phyloP scores from a whole-genome alignment of 2,888 invertebrate genomes.

The Andricus quercusramuli region DNA sequence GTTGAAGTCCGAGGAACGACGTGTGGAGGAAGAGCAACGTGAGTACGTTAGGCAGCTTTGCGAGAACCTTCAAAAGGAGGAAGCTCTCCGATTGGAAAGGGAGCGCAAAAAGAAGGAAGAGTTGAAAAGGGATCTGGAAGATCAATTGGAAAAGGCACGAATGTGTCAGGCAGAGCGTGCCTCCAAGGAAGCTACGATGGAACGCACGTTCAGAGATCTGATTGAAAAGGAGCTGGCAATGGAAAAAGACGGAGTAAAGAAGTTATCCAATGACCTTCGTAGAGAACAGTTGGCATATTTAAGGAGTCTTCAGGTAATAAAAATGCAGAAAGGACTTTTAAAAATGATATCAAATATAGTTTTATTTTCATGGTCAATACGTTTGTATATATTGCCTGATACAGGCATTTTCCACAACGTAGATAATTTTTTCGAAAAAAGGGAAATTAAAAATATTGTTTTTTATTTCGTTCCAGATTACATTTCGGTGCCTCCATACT shows the following conservation, averaged over 20 bases:
- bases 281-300: conserved; percentile 66
- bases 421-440: neutral
- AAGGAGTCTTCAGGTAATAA: conserved; percentile 62
- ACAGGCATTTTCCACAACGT: neutral
- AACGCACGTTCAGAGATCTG: conserved; percentile 54
- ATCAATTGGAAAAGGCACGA: conserved; percentile 63
- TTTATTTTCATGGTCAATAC: neutral
- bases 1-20: conserved; percentile 60
- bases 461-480: too few species aligned
- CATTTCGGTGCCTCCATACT: too few species aligned
- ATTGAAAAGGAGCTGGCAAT: conserved; percentile 60
- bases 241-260: conserved; percentile 55
- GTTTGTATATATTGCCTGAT: conserved; percentile 9
- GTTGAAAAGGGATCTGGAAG: conserved; percentile 66
- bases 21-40: conserved; percentile 61
- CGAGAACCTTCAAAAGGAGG: conserved; percentile 61
- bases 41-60: conserved; percentile 60
- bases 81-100: conserved; percentile 56
- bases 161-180: conserved; percentile 61
- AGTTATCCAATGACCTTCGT: conserved; percentile 60
- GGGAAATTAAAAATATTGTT: too few species aligned
- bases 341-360: neutral
- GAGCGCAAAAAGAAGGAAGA: conserved; percentile 59
- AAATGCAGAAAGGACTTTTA: neutral
- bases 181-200: conserved; percentile 61